Evolutionary conservation across 2,113 vertebrate genomes (phyloP), one percentile per base, ranked within the genome.

Genomic region (Equus quagga): DNA sequence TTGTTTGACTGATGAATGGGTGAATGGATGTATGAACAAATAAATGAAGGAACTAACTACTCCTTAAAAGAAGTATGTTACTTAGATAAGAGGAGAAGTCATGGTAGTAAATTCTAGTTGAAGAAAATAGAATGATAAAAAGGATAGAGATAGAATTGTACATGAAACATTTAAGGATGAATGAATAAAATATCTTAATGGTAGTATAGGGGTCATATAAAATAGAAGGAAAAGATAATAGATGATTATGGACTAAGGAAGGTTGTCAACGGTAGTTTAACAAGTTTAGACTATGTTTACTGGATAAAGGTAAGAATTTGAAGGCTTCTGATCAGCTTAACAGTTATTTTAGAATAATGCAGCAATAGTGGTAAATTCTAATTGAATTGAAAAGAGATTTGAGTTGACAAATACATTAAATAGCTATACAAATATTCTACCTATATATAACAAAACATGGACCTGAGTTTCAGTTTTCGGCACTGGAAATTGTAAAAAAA

Each of bases 321-420:
- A 95, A 85, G 9, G 12, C 92, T 81, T 78, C 24, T 69, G 15
- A 58, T 88, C 4, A 78, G 28, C 9, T 91, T 41, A 96, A 78
- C 54, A 46, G 6, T 49, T 89, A 82, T 73, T 91, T 92, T 69
- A 92, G 19, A 86, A 76, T 15, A 92, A 83, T 64, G 0, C 9
- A 94, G 6, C 11, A 98, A 75, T 69, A 76, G 14, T 41, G 33
- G 6, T 31, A 85, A 94, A 82, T 72, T 89, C 46, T 54, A 51
- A 73, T 56, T 80, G 5, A 96, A 81, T 44, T 64, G 18, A n/a
- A 90, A 82, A 97, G 21, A 73, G 3, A 91, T 89, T 69, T 96
- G 49, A 95, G 26, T 46, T 75, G 24, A 62, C 0, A 95, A 91
- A 56, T 69, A 8, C 19, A 80, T 85, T 76, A 64, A 6, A 1